Evolutionary conservation across 2,888 invertebrate species (phyloP).

Genomic region (Trachelus troglodyta): DNA sequence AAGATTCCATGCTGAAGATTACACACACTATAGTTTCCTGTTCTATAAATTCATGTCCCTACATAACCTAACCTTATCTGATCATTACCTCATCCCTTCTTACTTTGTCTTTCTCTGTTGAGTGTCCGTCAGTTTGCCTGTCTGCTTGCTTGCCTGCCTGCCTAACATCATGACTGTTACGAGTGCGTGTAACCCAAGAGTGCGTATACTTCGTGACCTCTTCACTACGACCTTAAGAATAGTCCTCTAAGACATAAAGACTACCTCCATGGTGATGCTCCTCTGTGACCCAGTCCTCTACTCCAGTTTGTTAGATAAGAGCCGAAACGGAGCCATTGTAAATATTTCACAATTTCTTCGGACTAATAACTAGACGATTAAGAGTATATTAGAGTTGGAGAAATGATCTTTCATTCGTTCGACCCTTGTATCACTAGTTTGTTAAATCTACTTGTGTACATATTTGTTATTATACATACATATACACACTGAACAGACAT

Average conservation of each 20-base stretch:
- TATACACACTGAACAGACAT: slow-evolving; percentile 31
- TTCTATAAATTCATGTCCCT: neutral
- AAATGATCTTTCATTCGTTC: slow-evolving; percentile 41
- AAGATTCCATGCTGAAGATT: slow-evolving; percentile 29
- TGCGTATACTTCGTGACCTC: slow-evolving; percentile 18
- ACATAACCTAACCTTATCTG: neutral
- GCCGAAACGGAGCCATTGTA: slow-evolving; percentile 35
- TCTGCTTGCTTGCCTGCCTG: slow-evolving; percentile 28
- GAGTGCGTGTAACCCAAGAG: neutral
- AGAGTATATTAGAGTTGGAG: slow-evolving; percentile 28
- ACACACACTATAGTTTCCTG: neutral
- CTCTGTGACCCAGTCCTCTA: neutral
- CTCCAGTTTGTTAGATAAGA: neutral
- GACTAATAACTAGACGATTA: slow-evolving; percentile 29
- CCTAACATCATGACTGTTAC: slow-evolving; percentile 36
- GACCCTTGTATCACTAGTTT: slow-evolving; percentile 62
- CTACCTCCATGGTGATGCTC: neutral
- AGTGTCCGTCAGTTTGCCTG: slow-evolving; percentile 40
- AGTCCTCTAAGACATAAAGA: neutral
- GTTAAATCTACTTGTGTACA: slow-evolving; percentile 64
- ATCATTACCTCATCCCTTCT: neutral
- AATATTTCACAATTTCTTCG: slow-evolving; percentile 45
- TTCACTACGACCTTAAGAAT: neutral
- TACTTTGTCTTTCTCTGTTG: slow-evolving; percentile 10
- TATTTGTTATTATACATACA: slow-evolving; percentile 62